Percentiles rank a stretch among this genome's conserved stretches.
phyloP scores from a whole-genome alignment of 2,797 vertebrate species.

The Furcifer pardalis region DNA sequence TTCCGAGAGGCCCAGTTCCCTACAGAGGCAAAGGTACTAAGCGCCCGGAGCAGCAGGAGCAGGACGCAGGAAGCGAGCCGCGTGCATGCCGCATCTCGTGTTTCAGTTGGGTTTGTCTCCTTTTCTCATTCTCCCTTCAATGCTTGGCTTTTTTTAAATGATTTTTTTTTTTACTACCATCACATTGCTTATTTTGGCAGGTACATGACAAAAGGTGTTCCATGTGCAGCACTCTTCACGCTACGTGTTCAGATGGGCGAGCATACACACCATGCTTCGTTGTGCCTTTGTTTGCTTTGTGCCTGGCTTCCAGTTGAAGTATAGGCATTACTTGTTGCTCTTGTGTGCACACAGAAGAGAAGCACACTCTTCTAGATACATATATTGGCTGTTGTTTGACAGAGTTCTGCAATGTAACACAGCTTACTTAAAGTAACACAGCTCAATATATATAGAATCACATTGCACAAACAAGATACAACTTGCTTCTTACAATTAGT shows the following conservation, averaged over 20 bases:
- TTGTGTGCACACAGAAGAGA: not conserved
- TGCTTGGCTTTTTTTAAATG: conserved; percentile 35
- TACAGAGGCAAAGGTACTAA: conserved; percentile 87
- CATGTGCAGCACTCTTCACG: not conserved
- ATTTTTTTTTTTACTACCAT: conserved; percentile 34
- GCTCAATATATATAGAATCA: not conserved
- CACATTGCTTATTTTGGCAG: conserved; percentile 9
- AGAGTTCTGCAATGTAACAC: not conserved
- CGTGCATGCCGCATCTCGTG: conserved; percentile 39
- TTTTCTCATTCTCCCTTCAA: conserved; percentile 44
- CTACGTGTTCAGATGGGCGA: not conserved
- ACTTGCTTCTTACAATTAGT: not conserved
- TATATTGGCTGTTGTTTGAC: not conserved
- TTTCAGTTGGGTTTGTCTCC: conserved; percentile 48
- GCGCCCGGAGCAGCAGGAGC: conserved; percentile 16
- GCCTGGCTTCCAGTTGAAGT: not conserved
- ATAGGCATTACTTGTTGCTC: not conserved
- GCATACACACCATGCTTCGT: not conserved
- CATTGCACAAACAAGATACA: not conserved
- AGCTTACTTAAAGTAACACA: not conserved
- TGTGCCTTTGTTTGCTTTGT: not conserved
- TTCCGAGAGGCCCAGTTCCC: conserved; percentile 72
- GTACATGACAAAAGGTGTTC: not conserved
- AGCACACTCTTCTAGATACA: not conserved
- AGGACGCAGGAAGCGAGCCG: conserved; percentile 30